Conservation (phyloP, 2,113 vertebrate genomes). For the Thomomys bottae region DNA sequence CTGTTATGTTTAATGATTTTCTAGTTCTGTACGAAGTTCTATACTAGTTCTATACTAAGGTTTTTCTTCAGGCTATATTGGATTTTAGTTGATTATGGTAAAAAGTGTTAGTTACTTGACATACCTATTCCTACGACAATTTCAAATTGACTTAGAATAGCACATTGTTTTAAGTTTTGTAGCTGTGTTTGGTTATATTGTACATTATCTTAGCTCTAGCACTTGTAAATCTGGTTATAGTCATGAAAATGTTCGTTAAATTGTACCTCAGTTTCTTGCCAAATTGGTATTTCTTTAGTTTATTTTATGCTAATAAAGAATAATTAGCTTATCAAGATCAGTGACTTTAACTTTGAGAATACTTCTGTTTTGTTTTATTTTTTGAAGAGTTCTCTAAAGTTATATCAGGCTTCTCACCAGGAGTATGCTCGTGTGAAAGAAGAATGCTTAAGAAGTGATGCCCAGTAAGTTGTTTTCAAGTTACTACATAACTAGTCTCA, state of each 20-base stretch:
- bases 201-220: neutral
- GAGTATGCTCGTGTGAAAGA: slow-evolving; percentile 88
- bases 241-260: neutral
- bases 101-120: neutral
- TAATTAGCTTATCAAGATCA: neutral
- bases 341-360: neutral
- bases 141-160: slow-evolving; percentile 6
- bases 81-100: neutral
- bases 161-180: neutral
- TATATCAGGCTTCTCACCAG: slow-evolving; percentile 86
- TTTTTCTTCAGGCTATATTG: neutral
- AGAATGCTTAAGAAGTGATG: slow-evolving; percentile 88
- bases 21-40: neutral
- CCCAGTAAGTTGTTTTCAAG: slow-evolving; percentile 85
- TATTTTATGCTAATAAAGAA: neutral
- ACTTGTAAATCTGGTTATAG: neutral
- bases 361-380: slow-evolving; percentile 16
- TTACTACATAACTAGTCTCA: neutral
- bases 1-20: neutral
- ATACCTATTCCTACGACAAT: neutral
- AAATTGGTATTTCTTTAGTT: neutral
- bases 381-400: slow-evolving; percentile 89
- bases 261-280: neutral
- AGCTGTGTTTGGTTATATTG: neutral
- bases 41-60: neutral